Percentiles rank a stretch among this genome's conserved stretches.
Evolutionary conservation across 2,797 vertebrate species (phyloP).

Genomic region (Enoplosus armatus): DNA sequence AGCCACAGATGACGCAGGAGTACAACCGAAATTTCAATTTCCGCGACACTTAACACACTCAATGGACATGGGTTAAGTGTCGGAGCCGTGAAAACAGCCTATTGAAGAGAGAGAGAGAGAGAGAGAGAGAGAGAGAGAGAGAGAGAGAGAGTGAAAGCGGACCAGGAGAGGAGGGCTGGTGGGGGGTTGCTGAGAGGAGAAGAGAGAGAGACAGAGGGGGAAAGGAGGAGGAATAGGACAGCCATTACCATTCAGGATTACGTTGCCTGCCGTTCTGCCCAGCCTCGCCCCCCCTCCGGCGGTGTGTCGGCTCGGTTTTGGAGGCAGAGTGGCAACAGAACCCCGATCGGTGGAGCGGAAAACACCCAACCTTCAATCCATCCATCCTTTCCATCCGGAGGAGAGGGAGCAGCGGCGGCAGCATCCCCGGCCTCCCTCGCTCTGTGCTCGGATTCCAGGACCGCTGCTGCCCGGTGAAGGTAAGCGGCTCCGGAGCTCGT

Average conservation of each 20-base stretch:
- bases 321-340: not conserved
- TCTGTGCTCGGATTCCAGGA: conserved; percentile 66
- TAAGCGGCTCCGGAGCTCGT: conserved; percentile 67
- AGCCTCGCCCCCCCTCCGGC: conserved; percentile 26
- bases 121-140: not conserved
- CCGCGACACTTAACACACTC: conserved; percentile 48
- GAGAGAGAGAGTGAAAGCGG: conserved; percentile 19
- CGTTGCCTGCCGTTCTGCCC: conserved; percentile 46
- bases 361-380: conserved; percentile 6
- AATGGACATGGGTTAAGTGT: conserved; percentile 66
- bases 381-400: conserved; percentile 27
- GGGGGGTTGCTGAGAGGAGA: conserved; percentile 59
- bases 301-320: conserved; percentile 16
- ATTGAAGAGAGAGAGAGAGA: conserved; percentile 47
- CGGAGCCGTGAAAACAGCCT: conserved; percentile 53
- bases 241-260: conserved; percentile 78
- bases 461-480: conserved; percentile 77
- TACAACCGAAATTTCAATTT: conserved; percentile 56
- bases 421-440: conserved; percentile 72
- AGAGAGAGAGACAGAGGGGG: conserved; percentile 27
- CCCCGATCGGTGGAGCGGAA: conserved; percentile 23
- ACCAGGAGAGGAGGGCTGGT: conserved; percentile 49
- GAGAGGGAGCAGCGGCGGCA: conserved; percentile 59
- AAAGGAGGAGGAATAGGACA: conserved; percentile 63
- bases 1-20: conserved; percentile 65